Conservation (phyloP, 2,797 vertebrate genomes). For the Apodemus agrarius region DNA sequence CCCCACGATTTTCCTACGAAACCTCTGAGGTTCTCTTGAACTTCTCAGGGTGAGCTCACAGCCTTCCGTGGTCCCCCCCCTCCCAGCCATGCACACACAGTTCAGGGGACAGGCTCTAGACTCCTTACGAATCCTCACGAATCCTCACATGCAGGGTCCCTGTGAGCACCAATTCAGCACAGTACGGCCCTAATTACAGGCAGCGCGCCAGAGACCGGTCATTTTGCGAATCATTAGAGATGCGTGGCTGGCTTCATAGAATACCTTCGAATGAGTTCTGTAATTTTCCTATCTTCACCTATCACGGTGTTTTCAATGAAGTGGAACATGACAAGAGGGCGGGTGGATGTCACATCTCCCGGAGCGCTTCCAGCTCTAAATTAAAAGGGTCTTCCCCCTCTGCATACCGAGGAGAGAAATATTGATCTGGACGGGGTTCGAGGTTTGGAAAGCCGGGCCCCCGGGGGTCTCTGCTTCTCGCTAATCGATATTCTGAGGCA, state of each 20-base stretch:
- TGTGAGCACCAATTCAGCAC: rapidly evolving
- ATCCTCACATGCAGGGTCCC: rapidly evolving
- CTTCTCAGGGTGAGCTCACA: not conserved
- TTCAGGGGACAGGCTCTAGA: not conserved
- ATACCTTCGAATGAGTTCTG: conserved; percentile 28
- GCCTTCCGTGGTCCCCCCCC: not conserved
- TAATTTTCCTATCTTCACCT: conserved; percentile 67
- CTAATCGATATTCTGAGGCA: conserved; percentile 6
- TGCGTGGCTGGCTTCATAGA: conserved; percentile 29
- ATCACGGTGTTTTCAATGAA: conserved; percentile 56
- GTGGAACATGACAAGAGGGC: conserved; percentile 44
- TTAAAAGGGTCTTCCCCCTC: conserved; percentile 45
- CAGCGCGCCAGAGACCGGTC: conserved; percentile 41
- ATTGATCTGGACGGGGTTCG: conserved; percentile 66
- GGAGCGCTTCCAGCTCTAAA: conserved; percentile 33
- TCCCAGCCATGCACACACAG: not conserved
- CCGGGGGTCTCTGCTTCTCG: not conserved
- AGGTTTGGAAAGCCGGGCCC: not conserved
- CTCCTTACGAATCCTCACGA: not conserved
- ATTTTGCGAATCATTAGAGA: conserved; percentile 48
- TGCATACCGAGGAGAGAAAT: conserved; percentile 67
- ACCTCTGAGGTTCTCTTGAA: not conserved
- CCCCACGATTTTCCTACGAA: not conserved
- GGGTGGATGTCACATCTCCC: conserved; percentile 62
- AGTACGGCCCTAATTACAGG: conserved; percentile 34